Evolutionary conservation across 2,113 vertebrate genomes (phyloP).

Genomic region (Caracal caracal): DNA sequence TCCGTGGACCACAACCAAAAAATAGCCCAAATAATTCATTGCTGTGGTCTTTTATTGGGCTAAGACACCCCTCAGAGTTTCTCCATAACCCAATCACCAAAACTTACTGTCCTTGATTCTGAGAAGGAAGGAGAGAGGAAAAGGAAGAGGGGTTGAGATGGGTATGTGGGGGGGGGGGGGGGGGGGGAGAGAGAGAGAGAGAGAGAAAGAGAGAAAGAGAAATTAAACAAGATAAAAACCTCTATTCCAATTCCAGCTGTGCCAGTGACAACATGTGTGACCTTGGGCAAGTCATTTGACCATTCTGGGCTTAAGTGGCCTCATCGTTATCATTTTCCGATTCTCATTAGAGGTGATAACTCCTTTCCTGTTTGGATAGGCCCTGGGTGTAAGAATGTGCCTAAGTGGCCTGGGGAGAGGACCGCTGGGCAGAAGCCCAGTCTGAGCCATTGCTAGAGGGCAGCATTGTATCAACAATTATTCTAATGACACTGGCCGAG

Average conservation of each 20-base stretch:
- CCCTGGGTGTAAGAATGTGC: neutral
- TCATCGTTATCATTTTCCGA: neutral
- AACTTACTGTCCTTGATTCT: neutral
- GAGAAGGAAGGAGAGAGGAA: neutral
- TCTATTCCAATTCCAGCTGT: neutral
- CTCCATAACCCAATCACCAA: neutral
- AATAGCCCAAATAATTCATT: constrained; percentile 8
- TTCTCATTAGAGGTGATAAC: neutral
- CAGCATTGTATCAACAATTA: constrained; percentile 74
- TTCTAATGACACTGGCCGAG: constrained; percentile 35
- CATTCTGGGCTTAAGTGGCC: neutral
- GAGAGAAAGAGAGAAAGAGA: neutral
- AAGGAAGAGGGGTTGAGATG: no score
- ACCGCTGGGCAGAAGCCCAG: neutral
- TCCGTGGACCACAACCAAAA: neutral
- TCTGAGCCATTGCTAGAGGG: constrained; percentile 73
- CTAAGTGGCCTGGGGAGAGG: neutral
- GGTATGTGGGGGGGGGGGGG: no score
- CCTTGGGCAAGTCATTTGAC: neutral
- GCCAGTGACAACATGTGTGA: neutral
- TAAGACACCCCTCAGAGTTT: neutral
- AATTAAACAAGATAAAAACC: neutral
- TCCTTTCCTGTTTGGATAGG: neutral
- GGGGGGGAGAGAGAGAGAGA: neutral
- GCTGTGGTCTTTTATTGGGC: neutral